Percentiles rank a stretch among this genome's conserved stretches.
These are phyloP conservation scores for Seriola dumerili DNA, from an alignment of 2,113 vertebrate genomes.

Conservation along the genomic window DNA sequence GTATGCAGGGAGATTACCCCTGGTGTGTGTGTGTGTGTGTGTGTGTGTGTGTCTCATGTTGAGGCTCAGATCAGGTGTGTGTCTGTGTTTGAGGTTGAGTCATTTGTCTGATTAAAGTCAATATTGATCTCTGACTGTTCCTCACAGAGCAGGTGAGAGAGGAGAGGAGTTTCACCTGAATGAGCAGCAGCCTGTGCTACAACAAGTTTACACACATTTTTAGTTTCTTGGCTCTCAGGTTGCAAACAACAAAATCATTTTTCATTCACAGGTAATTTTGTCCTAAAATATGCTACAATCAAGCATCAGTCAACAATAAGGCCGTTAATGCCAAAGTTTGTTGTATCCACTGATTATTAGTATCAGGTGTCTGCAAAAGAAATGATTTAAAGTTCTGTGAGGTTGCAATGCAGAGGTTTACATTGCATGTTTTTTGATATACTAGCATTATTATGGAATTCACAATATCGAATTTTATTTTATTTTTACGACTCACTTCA, in stretches of 20 bases:
- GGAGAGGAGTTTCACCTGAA: neutral
- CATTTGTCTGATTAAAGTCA: neutral
- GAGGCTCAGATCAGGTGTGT: neutral
- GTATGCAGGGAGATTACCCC: constrained; percentile 37
- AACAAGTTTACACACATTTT: neutral
- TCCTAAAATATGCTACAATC: too few species aligned
- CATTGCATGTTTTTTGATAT: too few species aligned
- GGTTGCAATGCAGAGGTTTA: too few species aligned
- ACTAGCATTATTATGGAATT: too few species aligned
- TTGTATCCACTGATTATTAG: too few species aligned
- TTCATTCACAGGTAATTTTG: too few species aligned
- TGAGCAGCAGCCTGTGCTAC: neutral
- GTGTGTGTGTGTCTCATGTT: constrained; percentile 10
- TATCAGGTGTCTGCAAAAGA: too few species aligned
- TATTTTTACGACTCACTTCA: too few species aligned
- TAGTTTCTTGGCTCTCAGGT: neutral
- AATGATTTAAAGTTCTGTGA: too few species aligned
- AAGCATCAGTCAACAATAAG: too few species aligned
- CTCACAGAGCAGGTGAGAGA: neutral
- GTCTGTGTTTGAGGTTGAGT: neutral
- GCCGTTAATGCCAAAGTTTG: too few species aligned
- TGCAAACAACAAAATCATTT: neutral
- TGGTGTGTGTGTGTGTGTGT: constrained; percentile 3
- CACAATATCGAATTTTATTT: too few species aligned
- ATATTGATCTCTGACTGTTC: neutral